Evolutionary conservation across 2,797 vertebrate genomes (phyloP), one percentile per base, ranked within the genome.

Genomic region (Cynodonichthys magdalenae): DNA sequence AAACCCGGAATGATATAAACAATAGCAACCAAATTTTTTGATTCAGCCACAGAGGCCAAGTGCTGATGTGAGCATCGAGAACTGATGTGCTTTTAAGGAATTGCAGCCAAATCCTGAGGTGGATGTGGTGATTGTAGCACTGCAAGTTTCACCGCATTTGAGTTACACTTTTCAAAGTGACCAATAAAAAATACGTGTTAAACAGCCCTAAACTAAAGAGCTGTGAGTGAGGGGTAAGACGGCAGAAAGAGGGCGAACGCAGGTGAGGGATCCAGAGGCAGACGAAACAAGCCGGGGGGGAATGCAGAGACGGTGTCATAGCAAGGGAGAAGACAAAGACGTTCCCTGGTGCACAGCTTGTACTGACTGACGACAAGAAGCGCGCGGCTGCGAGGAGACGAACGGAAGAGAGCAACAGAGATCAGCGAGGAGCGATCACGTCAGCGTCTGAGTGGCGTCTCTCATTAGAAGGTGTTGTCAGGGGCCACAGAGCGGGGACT

Each of bases 401-500:
- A 71, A 77, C 71, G 79, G 71, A 72, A 68, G 82, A 72, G 78
- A 84, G 71, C 71, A 74, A 66, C 77, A 75, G 77, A 87, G 83
- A 83, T 79, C 66, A 59, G 69, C 42, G 47, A 81, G 69, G 83
- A 87, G 75, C 48, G 73, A 80, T 82, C 74, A 50, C 59, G 75
- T 84, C 76, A 53, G 69, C 64, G 73, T 90, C 83, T 93, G 92
- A 94, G 88, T 93, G 92, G 89, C 86, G 83, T 91, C 89, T 93
- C 90, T 92, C 91, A 94, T 93, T 93, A 94, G 92, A 89, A 91
- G 88, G 88, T 88, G 91, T 83, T 90, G 90, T 92, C 90, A 89
- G 89, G 89, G 91, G 90, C 89, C 85, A 91, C 81, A 79, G 76
- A 88, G 81, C 71, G 81, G 79, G 82, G 85, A 83, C 73, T 75